Base-by-base conservation (phyloP, 2,888 invertebrate genomes). In the Microplitis manilae region DNA sequence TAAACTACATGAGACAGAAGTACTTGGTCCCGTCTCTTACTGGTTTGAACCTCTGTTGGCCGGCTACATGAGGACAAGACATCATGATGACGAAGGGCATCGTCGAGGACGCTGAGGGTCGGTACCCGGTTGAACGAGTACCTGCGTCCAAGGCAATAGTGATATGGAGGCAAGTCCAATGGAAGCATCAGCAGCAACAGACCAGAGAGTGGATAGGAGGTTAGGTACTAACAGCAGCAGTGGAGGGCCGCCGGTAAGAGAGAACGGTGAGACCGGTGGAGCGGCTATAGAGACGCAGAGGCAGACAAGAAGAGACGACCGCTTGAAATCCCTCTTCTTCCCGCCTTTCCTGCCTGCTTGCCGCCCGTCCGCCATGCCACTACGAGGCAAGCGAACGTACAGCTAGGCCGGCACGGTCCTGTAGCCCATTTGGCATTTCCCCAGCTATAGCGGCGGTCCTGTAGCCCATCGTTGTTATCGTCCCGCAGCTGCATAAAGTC, bases 401-500 rank as follows among this genome's bases (percentile, higher is more conserved):
- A 87, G 87, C 87, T 87, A 88, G 87, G 86, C 87, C 87, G 86
- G 87, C 87, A 86, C 87, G 86, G 87, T 89, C 89, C 90, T 90
- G 86, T 89, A 90, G 90, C 90, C 90, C 90, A 90, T 89, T 89
- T 90, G 90, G 90, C 90, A 90, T 90, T 90, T 90, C 88, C 88
- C 89, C 89, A 89, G 89, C 89, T 89, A 89, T 89, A 89, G 88
- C 88, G 86, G 86, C 89, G 83, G 88, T 90, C 90, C 90, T 90
- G 89, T 90, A 90, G 90, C 90, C 90, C 90, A 90, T 90, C 90
- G 90, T 90, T 90, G 90, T 90, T 90, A 90, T 90, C 90, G 90
- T 90, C 90, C 90, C 90, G 90, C 90, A 90, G 90, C 90, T 90
- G 90, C 90, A 90, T 90, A 90, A 90, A 90, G 90, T 90, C 89